These are phyloP conservation scores for Hecatera dysodea DNA, from an alignment of 2,888 invertebrate genomes.

Conservation along the genomic window DNA sequence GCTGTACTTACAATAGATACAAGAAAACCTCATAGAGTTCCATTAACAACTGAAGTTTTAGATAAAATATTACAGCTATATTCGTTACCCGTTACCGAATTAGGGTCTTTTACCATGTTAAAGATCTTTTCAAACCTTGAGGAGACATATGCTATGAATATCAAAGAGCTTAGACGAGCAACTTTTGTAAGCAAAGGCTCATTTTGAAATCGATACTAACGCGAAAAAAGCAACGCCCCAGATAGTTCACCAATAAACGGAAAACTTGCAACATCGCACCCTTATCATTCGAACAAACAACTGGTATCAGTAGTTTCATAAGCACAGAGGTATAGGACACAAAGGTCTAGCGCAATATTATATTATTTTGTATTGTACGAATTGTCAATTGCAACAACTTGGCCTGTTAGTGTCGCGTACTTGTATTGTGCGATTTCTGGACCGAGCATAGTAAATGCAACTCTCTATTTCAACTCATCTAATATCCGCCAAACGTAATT, in stretches of 20 bases:
- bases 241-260: background rate
- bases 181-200: too few species aligned
- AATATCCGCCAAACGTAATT: conserved; percentile 18
- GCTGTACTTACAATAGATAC: background rate
- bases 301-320: conserved; percentile 68
- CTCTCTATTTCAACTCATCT: conserved; percentile 20
- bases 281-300: conserved; percentile 56
- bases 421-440: conserved; percentile 78
- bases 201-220: too few species aligned
- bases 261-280: conserved; percentile 46
- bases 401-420: conserved; percentile 75
- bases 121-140: too few species aligned
- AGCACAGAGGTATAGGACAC: conserved; percentile 71
- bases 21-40: too few species aligned
- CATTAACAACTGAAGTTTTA: too few species aligned
- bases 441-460: conserved; percentile 57
- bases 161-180: too few species aligned
- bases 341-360: conserved; percentile 72
- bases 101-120: too few species aligned
- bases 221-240: too few species aligned
- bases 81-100: too few species aligned
- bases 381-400: conserved; percentile 83
- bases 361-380: conserved; percentile 76
- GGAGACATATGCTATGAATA: too few species aligned
- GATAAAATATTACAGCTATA: too few species aligned